Evolutionary conservation across 2,113 vertebrate species (phyloP).

Genomic region (Periophthalmodon schlosseri): DNA sequence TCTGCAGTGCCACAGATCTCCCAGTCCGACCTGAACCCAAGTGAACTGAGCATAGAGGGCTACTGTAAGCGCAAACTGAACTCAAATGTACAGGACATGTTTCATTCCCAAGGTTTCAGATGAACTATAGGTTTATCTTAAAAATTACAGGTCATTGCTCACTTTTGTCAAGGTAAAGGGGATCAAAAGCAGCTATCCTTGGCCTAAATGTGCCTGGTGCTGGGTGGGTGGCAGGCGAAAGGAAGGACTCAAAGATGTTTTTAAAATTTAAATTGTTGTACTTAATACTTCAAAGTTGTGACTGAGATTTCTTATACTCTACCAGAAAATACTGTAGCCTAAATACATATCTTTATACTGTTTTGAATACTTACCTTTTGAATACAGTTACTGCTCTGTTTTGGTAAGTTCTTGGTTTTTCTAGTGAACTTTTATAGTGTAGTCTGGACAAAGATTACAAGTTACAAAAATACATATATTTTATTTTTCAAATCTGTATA

Average conservation of each 20-base stretch:
- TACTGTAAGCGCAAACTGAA: neutral
- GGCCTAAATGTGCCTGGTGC: slow-evolving; percentile 23
- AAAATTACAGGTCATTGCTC: slow-evolving; percentile 13
- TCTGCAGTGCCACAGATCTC: slow-evolving; percentile 27
- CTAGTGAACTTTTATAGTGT: too few species aligned
- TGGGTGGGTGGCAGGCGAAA: slow-evolving; percentile 24
- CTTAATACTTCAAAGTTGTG: neutral
- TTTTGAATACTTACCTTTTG: too few species aligned
- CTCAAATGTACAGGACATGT: neutral
- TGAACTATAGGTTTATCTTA: slow-evolving; percentile 34
- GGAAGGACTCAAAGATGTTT: neutral
- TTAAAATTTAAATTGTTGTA: neutral
- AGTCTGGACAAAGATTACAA: too few species aligned
- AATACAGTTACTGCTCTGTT: too few species aligned
- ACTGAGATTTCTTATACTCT: neutral
- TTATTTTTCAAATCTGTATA: too few species aligned
- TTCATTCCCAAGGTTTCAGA: neutral
- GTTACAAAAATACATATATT: too few species aligned
- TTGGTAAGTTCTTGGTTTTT: too few species aligned
- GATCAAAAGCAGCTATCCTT: slow-evolving; percentile 51
- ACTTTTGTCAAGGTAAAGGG: slow-evolving; percentile 44
- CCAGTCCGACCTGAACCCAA: slow-evolving; percentile 12
- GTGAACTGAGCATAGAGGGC: neutral
- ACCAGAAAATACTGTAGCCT: neutral
- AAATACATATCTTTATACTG: too few species aligned